Percentiles rank a stretch among this genome's conserved stretches.
Evolutionary conservation across 1,140 invertebrate species (phyloP).

Genomic region (Druon quercuslanigerum): DNA sequence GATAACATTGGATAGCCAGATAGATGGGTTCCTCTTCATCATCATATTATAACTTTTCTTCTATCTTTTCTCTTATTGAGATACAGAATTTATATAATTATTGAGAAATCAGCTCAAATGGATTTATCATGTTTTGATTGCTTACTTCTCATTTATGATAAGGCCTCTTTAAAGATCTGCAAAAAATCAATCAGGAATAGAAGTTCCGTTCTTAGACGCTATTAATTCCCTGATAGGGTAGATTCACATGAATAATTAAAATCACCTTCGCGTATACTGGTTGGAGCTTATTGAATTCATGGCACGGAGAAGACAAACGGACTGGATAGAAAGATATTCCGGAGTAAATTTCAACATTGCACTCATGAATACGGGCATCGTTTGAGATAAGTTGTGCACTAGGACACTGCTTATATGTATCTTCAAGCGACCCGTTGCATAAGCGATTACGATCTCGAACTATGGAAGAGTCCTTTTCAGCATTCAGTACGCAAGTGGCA

Average conservation of each 20-base stretch:
- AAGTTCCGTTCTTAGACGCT: too few species aligned
- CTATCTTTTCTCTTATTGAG: too few species aligned
- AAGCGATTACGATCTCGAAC: slow-evolving; percentile 9
- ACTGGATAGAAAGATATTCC: not conserved
- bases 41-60: too few species aligned
- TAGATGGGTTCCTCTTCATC: too few species aligned
- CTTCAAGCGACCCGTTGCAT: not conserved
- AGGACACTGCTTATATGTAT: slow-evolving; percentile 1
- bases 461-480: slow-evolving; percentile 18
- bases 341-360: slow-evolving; percentile 5
- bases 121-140: too few species aligned
- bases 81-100: too few species aligned
- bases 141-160: too few species aligned
- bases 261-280: not conserved
- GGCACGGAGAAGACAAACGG: not conserved
- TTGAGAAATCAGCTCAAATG: too few species aligned
- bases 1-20: too few species aligned
- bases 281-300: not conserved
- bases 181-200: too few species aligned
- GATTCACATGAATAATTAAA: slow-evolving; percentile 10
- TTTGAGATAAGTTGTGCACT: slow-evolving; percentile 18
- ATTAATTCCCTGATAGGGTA: too few species aligned
- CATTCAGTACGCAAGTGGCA: slow-evolving; percentile 10
- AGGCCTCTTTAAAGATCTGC: too few species aligned
- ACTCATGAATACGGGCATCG: slow-evolving; percentile 13